Conservation (phyloP, 2,113 vertebrate genomes). For the Macroglossus sobrinus region DNA sequence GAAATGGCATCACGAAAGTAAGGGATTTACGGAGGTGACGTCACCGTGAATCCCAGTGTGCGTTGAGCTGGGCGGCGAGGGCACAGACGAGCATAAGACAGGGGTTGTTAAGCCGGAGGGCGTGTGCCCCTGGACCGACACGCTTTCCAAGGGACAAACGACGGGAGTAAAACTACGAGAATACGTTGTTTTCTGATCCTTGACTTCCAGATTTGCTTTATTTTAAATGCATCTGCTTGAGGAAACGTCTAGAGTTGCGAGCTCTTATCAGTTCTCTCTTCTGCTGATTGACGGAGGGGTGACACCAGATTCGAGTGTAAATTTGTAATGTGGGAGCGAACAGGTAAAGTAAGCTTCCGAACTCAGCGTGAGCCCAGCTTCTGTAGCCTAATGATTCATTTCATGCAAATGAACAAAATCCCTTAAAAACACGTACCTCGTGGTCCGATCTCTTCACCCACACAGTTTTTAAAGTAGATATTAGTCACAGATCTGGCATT, state of each 20-base stretch:
- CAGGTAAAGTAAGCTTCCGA: neutral
- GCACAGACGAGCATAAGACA: neutral
- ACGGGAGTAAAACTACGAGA: neutral
- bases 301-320: neutral
- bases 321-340: neutral
- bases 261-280: neutral
- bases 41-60: neutral
- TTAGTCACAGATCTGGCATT: neutral
- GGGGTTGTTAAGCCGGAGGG: neutral
- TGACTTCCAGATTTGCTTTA: neutral
- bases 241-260: neutral
- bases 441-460: neutral
- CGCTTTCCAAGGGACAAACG: neutral
- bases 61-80: neutral
- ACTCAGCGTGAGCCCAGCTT: neutral
- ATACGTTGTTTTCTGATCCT: neutral
- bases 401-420: neutral
- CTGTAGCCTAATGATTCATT: neutral
- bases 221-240: neutral
- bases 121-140: neutral
- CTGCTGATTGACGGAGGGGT: neutral
- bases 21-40: neutral
- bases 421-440: neutral
- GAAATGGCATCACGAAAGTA: neutral
- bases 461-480: neutral